Base-by-base conservation (phyloP, 2,797 vertebrate genomes). In the Geotria australis region DNA sequence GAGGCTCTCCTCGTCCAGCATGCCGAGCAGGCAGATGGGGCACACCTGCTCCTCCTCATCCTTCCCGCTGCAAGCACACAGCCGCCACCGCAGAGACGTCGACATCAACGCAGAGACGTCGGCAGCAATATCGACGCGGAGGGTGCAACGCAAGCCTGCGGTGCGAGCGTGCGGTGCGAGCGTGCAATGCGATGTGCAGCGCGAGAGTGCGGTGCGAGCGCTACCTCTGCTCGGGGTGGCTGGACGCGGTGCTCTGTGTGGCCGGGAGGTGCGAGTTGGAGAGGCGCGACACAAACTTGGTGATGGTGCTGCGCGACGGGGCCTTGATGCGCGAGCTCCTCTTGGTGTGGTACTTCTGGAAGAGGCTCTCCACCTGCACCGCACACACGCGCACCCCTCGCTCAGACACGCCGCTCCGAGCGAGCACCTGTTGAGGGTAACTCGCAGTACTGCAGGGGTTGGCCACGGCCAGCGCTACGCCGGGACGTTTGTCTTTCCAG, bases 11-110 rank as follows among this genome's bases (percentile, higher is more conserved):
- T 85, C 80, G 56, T 83, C 80, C 64, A 85, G 70, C 80, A 85
- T 83, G 66, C 80, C 80, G 72, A 85, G 59, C 64, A 85, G 68
- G 66, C 81, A 85, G 63, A 85, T 85, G 6, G 81, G 81, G 66
- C 81, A 85, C 79, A 85, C 80, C 67, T 85, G 81, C 57, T 85
- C 81, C 68, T 85, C 81, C 68, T 85, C 81, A 61, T 83, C 79
- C 63, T 83, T 84, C 67, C 81, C 74, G 67, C 80, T 83, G 57
- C 1, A 56, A 15, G 63, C 10, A 24, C 24, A 38, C 24, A 24
- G 24, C 24, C 24, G 24, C 24, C 24, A 38, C 24, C 24, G 24
- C 24, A 38, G 24, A n/a, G n/a, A n/a, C 24, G 38, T 38, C 24
- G 38, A 24, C 24, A 24, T 38, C 24, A 24, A 38, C 24, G 24